Evolutionary conservation across 2,888 invertebrate species (phyloP).

Genomic region (Caenorhabditis macrosperma): DNA sequence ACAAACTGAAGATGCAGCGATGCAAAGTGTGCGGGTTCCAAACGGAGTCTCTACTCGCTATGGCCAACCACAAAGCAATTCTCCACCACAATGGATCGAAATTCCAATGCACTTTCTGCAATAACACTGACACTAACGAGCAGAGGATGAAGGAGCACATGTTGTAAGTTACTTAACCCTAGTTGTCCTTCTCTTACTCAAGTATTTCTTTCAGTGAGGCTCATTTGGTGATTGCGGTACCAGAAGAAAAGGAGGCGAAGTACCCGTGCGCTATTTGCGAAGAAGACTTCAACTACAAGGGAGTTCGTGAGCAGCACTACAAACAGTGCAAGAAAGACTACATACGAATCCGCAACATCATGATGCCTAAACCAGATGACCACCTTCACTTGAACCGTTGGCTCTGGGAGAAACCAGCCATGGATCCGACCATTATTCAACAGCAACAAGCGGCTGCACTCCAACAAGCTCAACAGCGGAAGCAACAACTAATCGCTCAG

Average conservation of each 20-base stretch:
- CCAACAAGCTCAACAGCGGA: conserved; percentile 49
- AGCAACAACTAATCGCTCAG: conserved; percentile 54
- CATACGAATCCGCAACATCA: conserved; percentile 65
- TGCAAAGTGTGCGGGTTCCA: conserved; percentile 77
- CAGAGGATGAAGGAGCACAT: conserved; percentile 75
- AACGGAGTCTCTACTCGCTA: conserved; percentile 72
- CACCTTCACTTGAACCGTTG: conserved; percentile 72
- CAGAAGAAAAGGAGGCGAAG: conserved; percentile 72
- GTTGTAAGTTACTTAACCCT: conserved; percentile 68
- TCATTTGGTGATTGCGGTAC: conserved; percentile 71
- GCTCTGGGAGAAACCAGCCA: conserved; percentile 78
- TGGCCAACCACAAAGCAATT: conserved; percentile 70
- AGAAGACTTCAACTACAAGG: conserved; percentile 77
- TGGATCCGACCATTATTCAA: conserved; percentile 75
- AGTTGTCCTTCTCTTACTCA: neutral
- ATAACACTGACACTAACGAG: conserved; percentile 78
- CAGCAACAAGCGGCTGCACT: conserved; percentile 72
- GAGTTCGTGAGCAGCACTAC: conserved; percentile 69
- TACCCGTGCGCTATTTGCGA: conserved; percentile 78
- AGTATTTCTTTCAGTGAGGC: conserved; percentile 60
- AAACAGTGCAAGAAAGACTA: conserved; percentile 76
- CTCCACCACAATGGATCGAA: conserved; percentile 70
- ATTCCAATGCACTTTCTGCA: conserved; percentile 75
- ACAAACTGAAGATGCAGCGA: conserved; percentile 67
- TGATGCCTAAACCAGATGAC: conserved; percentile 70